phyloP scores from a whole-genome alignment of 2,888 invertebrate genomes.

The Oscheius sp. region DNA sequence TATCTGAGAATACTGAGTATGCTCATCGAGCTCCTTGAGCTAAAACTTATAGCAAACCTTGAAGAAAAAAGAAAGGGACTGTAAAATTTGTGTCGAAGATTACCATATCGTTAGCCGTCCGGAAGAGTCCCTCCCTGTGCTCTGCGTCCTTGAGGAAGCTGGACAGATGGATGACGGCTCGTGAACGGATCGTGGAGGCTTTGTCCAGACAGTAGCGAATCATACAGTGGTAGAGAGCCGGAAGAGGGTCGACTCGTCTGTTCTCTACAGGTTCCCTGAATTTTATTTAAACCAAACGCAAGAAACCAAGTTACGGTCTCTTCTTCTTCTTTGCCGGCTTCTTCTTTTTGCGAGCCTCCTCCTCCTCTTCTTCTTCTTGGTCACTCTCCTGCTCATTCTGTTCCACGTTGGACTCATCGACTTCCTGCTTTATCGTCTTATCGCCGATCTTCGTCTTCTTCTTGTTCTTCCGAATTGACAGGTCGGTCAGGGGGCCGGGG shows the following conservation, averaged over 20 bases:
- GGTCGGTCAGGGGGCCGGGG: background rate
- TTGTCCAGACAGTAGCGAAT: slow-evolving; percentile 78
- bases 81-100: too few species aligned
- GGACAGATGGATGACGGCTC: slow-evolving; percentile 79
- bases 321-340: slow-evolving; percentile 13
- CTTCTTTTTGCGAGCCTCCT: background rate
- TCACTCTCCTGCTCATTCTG: slow-evolving; percentile 11
- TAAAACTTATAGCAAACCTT: too few species aligned
- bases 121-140: slow-evolving; percentile 10
- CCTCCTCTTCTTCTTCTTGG: background rate
- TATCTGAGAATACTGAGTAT: too few species aligned
- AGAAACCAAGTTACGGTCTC: background rate
- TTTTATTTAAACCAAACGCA: background rate
- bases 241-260: slow-evolving; percentile 18
- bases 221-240: slow-evolving; percentile 76
- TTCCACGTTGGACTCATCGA: slow-evolving; percentile 14
- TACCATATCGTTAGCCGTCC: slow-evolving; percentile 28
- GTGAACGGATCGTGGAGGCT: slow-evolving; percentile 79
- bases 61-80: too few species aligned
- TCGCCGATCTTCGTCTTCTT: background rate
- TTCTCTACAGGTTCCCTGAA: background rate
- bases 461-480: background rate
- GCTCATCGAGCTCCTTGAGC: too few species aligned
- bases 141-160: background rate
- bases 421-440: slow-evolving; percentile 22